Evolutionary conservation across 2,113 vertebrate species (phyloP).

Genomic region (Pluvianellus socialis): DNA sequence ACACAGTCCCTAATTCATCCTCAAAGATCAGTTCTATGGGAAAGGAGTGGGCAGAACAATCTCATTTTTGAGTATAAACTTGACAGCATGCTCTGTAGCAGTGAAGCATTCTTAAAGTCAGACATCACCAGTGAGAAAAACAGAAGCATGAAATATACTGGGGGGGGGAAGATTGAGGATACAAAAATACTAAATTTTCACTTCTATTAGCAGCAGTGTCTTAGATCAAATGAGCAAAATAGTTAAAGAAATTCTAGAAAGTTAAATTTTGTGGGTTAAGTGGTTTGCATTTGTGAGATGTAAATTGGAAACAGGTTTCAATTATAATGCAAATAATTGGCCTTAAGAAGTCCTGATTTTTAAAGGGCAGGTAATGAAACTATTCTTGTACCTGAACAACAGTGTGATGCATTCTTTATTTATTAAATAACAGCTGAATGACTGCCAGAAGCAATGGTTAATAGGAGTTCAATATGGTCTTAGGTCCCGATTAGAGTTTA

Average conservation of each 20-base stretch:
- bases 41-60: not conserved
- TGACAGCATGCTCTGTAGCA: not conserved
- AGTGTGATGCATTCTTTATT: not conserved
- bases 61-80: not conserved
- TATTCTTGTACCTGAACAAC: not conserved
- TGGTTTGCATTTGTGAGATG: not conserved
- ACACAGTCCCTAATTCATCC: not conserved
- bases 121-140: not conserved
- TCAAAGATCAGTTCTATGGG: not conserved
- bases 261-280: too few relatives aligned
- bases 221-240: not conserved
- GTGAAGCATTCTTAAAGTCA: not conserved
- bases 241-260: not conserved
- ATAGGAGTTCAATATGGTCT: not conserved
- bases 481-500: not conserved
- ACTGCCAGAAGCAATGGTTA: not conserved
- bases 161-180: not conserved
- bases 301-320: not conserved
- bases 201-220: not conserved
- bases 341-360: not conserved
- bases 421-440: not conserved
- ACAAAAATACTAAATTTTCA: not conserved
- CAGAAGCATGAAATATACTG: not conserved
- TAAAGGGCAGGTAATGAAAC: not conserved
- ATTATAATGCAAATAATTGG: not conserved